Conservation (phyloP, 2,888 invertebrate species). For the Acrocera orbiculus region DNA sequence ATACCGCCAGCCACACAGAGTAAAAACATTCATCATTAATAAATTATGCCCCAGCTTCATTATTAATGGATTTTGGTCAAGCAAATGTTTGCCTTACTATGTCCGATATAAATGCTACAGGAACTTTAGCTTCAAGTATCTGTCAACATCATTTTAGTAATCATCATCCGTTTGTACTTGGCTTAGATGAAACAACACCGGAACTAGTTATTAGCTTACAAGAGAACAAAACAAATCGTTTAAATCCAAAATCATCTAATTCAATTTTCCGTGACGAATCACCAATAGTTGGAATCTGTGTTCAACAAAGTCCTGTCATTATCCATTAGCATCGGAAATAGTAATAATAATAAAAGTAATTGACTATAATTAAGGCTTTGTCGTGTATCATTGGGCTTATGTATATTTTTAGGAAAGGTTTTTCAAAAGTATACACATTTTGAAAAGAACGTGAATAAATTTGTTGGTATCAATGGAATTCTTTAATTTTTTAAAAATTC, state of each 20-base stretch:
- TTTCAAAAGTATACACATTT: no score
- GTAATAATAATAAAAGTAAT: no score
- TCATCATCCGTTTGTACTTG: conserved; percentile 10
- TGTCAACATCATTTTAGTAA: conserved; percentile 11
- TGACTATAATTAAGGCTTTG: no score
- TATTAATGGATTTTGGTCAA: conserved; percentile 26
- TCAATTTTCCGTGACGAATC: conserved; percentile 45
- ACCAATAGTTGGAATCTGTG: conserved; percentile 76
- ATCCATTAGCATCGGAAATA: conserved; percentile 57
- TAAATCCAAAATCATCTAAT: conserved; percentile 13
- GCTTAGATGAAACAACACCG: conserved; percentile 7
- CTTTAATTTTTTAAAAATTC: no score
- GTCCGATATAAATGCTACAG: conserved; percentile 26
- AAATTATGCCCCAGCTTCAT: conserved; percentile 27
- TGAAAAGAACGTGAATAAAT: no score
- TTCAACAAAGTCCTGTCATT: conserved; percentile 83
- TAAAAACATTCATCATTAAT: no score
- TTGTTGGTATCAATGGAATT: no score
- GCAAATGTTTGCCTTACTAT: conserved; percentile 28
- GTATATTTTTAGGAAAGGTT: no score
- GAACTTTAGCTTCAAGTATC: conserved; percentile 14
- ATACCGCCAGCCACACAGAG: no score
- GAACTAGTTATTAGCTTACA: conserved; percentile 9
- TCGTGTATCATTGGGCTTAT: no score
- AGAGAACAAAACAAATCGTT: conserved; percentile 6